These are phyloP conservation scores for Amblyteles armatorius DNA, from an alignment of 2,888 invertebrate genomes.

Conservation along the genomic window DNA sequence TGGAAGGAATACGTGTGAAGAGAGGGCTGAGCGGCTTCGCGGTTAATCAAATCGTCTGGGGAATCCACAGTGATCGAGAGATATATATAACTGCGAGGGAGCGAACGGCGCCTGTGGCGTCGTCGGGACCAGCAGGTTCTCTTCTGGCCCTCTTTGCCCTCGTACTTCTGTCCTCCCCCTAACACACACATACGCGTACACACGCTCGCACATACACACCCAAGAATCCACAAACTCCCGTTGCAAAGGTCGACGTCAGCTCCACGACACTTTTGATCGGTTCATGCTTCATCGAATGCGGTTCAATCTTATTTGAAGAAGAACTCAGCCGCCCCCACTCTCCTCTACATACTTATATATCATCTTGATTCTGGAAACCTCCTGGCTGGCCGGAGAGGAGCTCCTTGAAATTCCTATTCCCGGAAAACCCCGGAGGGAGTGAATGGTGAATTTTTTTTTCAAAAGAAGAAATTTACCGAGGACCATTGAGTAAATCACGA, in stretches of 20 bases:
- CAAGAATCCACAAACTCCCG: constrained; percentile 20
- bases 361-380: constrained; percentile 26
- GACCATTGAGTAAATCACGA: constrained; percentile 18
- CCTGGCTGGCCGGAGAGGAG: constrained; percentile 36
- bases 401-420: constrained; percentile 35
- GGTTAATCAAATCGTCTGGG: constrained; percentile 58
- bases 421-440: background rate
- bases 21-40: constrained; percentile 31
- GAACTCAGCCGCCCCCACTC: constrained; percentile 30
- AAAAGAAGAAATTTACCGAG: background rate
- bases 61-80: constrained; percentile 61
- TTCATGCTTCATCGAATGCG: constrained; percentile 61
- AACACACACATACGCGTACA: background rate
- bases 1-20: constrained; percentile 48
- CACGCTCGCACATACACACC: constrained; percentile 3
- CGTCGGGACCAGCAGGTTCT: constrained; percentile 54
- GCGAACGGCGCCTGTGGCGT: constrained; percentile 52
- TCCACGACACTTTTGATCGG: constrained; percentile 58
- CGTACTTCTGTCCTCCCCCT: constrained; percentile 9
- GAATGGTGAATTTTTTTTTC: background rate
- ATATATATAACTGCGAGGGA: constrained; percentile 25
- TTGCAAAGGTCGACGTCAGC: constrained; percentile 31
- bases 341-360: constrained; percentile 28
- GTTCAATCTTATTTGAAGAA: constrained; percentile 49
- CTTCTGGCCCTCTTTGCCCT: constrained; percentile 10